Evolutionary conservation across 2,888 invertebrate species (phyloP).

Genomic region (Myathropa florea): DNA sequence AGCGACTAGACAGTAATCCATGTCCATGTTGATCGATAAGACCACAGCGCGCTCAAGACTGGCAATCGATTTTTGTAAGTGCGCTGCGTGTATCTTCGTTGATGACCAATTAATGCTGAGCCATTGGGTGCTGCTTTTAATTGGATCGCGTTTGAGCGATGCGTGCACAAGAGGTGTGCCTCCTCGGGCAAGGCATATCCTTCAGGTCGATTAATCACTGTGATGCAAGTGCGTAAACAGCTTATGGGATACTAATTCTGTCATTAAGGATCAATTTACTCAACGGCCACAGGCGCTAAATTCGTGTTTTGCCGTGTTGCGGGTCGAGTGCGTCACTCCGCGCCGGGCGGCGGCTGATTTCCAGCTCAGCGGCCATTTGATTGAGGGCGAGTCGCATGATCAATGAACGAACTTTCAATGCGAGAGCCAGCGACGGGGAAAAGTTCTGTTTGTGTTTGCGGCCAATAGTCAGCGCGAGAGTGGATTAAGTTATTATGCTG

Average conservation of each 20-base stretch:
- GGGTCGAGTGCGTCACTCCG: neutral
- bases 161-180: constrained; percentile 16
- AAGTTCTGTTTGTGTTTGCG: neutral
- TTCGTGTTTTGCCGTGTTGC: constrained; percentile 21
- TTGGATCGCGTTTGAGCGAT: constrained; percentile 14
- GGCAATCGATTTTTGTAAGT: neutral
- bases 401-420: constrained; percentile 8
- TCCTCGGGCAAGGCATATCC: constrained; percentile 14
- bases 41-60: constrained; percentile 12
- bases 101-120: constrained; percentile 66
- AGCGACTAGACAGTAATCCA: constrained; percentile 57
- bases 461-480: neutral
- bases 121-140: constrained; percentile 35
- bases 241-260: constrained; percentile 57
- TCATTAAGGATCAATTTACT: constrained; percentile 54
- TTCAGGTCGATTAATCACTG: constrained; percentile 44
- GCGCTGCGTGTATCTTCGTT: constrained; percentile 1
- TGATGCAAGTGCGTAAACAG: constrained; percentile 52
- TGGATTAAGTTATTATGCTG: constrained; percentile 46
- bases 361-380: constrained; percentile 5
- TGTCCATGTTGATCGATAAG: constrained; percentile 59
- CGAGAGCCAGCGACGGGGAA: neutral
- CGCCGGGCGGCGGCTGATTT: neutral
- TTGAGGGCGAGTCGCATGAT: constrained; percentile 26
- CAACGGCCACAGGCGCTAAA: constrained; percentile 51